Evolutionary conservation across 2,113 vertebrate species (phyloP).

Genomic region (Corythornis madagascariensis): DNA sequence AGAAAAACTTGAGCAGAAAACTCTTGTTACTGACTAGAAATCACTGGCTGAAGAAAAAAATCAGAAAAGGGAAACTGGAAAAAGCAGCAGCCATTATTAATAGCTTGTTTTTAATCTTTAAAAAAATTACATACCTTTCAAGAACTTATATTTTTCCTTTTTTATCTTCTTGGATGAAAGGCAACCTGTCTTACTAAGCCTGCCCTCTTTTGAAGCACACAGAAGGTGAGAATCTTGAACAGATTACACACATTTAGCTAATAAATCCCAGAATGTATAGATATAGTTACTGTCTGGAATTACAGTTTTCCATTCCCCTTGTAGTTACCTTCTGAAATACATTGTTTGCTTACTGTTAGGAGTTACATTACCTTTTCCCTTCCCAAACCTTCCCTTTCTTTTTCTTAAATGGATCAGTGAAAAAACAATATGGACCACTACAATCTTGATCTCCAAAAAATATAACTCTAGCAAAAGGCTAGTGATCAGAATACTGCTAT

Average conservation of each 20-base stretch:
- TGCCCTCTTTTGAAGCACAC: not conserved
- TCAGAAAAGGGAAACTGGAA: not conserved
- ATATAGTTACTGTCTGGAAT: not conserved
- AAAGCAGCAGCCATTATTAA: not conserved
- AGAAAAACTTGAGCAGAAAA: not conserved
- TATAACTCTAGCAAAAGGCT: not conserved
- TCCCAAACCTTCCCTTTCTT: not conserved
- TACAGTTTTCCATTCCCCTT: not conserved
- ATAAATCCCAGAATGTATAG: not conserved
- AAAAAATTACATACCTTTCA: not conserved
- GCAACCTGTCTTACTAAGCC: not conserved
- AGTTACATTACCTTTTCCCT: not conserved
- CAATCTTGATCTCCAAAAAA: not conserved
- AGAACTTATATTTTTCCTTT: not conserved
- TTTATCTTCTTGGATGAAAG: not conserved
- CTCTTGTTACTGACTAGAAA: not conserved
- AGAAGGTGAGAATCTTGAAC: not conserved
- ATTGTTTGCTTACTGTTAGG: not conserved
- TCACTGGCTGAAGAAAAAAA: not conserved
- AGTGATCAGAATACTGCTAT: not conserved
- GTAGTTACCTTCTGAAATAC: not conserved
- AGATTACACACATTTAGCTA: not conserved
- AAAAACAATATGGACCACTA: not conserved
- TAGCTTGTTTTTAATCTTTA: not conserved
- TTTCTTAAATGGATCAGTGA: not conserved